Evolutionary conservation across 2,113 vertebrate genomes (phyloP), one percentile per base, ranked within the genome.

Genomic region (Lophochroa leadbeateri): DNA sequence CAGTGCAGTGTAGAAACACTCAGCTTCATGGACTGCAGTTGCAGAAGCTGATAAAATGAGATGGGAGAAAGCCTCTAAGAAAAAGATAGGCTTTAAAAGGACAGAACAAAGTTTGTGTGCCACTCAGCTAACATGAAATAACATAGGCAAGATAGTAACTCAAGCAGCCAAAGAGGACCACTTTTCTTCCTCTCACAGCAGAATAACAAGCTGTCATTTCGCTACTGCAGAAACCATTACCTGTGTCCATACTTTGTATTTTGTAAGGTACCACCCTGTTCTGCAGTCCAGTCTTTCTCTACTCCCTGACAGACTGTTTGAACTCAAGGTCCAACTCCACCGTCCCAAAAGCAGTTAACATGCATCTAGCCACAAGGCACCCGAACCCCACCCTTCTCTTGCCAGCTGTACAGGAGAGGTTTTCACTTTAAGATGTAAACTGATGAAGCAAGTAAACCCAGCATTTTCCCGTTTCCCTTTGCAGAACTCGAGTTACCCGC

Each of bases 401-500:
- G 49, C 67, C 28, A 68, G 10, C 16, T 57, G 23, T 33, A 77
- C 29, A 16, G 67, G 33, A 46, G 17, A 63, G 27, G 8, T 55
- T 94, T 88, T 55, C 57, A 35, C 24, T 83, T 86, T 25, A 61
- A 85, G 41, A 50, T 37, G 43, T 23, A 68, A 86, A 79, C 2
- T 2, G 2, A 53, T 16, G 29, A 71, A 57, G 31, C 25, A 86
- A 89, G 80, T 39, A 84, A 94, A 49, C 31, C 27, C 65, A 81
- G 74, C 43, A 41, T 91, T 71, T 52, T 65, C 60, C 17, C 6
- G 2, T 47, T 88, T 90, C 68, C 72, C 61, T 65, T 68, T 70
- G 67, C 55, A 81, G 82, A 79, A 74, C 52, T 74, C 76, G 97
- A 97, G 97, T 98, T 97, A 99, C 99, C 99, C 99, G 98, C 99